Conservation (phyloP, 2,888 invertebrate species). For the Helobdella robusta region DNA sequence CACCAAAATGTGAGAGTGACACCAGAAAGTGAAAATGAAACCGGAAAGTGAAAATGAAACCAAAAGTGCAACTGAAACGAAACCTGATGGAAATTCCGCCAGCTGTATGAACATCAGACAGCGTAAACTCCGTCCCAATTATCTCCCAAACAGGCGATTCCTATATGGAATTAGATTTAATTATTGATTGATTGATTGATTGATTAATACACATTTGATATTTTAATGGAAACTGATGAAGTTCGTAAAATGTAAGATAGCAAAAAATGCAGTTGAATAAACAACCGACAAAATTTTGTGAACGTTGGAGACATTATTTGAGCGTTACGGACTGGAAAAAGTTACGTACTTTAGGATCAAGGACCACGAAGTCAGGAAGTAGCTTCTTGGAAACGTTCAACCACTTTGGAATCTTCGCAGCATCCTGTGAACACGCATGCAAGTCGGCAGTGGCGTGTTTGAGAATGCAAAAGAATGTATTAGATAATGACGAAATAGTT, state of each 20-base stretch:
- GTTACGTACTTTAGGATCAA: slow-evolving; percentile 61
- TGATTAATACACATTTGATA: neutral
- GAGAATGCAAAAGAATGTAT: no score
- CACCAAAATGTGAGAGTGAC: no score
- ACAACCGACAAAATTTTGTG: no score
- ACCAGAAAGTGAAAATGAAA: no score
- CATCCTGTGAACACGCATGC: slow-evolving; percentile 50
- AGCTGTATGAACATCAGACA: slow-evolving; percentile 69
- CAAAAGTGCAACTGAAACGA: no score
- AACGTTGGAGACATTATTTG: neutral
- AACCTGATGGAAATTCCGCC: slow-evolving; percentile 82
- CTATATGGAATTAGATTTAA: slow-evolving; percentile 25
- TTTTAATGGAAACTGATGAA: neutral
- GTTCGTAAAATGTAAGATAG: neutral
- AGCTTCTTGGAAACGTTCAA: slow-evolving; percentile 69
- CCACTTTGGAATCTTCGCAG: slow-evolving; percentile 66
- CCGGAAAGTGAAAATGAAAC: no score
- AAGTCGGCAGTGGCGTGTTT: neutral
- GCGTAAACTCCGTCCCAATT: slow-evolving; percentile 61
- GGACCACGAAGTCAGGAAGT: slow-evolving; percentile 79
- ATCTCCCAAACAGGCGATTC: slow-evolving; percentile 81
- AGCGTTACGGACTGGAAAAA: no score
- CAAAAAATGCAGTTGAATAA: neutral
- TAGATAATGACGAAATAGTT: no score
- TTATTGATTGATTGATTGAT: neutral